Base-by-base conservation (phyloP, 1,140 invertebrate genomes). In the Hyphantria cunea region DNA sequence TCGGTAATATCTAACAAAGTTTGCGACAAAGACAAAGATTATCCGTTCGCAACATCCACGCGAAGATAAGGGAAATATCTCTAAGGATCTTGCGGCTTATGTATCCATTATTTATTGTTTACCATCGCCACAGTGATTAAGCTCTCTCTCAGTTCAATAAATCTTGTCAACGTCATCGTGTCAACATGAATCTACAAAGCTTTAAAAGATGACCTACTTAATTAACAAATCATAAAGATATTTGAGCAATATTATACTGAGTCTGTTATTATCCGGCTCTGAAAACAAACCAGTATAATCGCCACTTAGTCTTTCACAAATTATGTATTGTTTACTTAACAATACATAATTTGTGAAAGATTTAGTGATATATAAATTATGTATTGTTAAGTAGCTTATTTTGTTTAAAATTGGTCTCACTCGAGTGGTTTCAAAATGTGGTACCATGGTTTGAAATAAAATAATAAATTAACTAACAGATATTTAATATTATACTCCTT, bases 281-380 rank as follows among this genome's bases (percentile, higher is more conserved):
- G 31, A 53, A 48, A 66, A 59, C 51, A 55, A 54, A 45, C 25
- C 17, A 47, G 15, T 39, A 61, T 66, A 60, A 60, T 60, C 48
- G 51, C 56, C 50, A 48, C 45, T 51, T 59, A 17, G 7, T 34
- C 49, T 54, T 62, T 63, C 33, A 48, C 60, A 33, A 49, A 44
- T 55, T 54, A 54, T 37, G 10, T 66, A 55, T 66, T 61, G 41
- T 66, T 41, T n/a, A n/a, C n/a, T n/a, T n/a, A n/a, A n/a, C n/a
- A n/a, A n/a, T n/a, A n/a, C n/a, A n/a, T n/a, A n/a, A n/a, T n/a
- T n/a, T n/a, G n/a, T n/a, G n/a, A n/a, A n/a, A n/a, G n/a, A n/a
- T n/a, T n/a, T n/a, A n/a, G n/a, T n/a, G n/a, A n/a, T n/a, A n/a
- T n/a, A n/a, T n/a, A 33, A 49, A 44, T 55, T 54, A 54, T 37